Conservation (phyloP, 1,140 invertebrate species). For the Saccostrea glomerata region DNA sequence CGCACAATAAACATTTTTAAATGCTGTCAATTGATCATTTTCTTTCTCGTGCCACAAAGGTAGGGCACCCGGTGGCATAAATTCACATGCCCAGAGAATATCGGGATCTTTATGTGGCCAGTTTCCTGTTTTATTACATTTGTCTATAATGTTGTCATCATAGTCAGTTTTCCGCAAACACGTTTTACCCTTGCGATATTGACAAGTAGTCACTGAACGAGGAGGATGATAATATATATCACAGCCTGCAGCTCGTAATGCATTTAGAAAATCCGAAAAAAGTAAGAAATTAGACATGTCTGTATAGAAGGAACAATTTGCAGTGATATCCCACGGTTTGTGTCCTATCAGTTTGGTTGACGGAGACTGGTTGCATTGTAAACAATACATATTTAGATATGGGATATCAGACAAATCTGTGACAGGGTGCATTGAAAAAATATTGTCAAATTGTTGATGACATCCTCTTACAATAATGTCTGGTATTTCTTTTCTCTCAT, state of each 20-base stretch:
- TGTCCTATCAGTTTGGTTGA: background rate
- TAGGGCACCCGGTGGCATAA: background rate
- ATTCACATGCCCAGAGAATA: background rate
- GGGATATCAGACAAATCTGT: background rate
- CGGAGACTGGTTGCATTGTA: background rate
- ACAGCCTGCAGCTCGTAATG: background rate
- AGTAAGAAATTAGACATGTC: background rate
- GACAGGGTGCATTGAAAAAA: background rate
- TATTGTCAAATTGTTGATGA: background rate
- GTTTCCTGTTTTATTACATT: background rate
- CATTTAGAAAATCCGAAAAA: background rate
- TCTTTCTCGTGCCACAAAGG: background rate
- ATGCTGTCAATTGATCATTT: background rate
- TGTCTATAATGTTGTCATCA: background rate
- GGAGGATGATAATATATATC: background rate
- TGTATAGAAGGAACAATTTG: background rate
- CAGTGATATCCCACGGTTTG: background rate
- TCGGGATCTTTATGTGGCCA: background rate
- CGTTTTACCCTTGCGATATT: background rate
- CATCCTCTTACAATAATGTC: background rate
- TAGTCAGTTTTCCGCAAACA: background rate
- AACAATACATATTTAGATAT: slow-evolving; percentile 4
- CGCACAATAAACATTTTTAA: background rate
- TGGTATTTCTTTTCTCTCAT: background rate
- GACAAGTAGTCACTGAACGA: background rate